Evolutionary conservation across 2,113 vertebrate genomes (phyloP), one percentile per base, ranked within the genome.

Genomic region (Ciconia boyciana): DNA sequence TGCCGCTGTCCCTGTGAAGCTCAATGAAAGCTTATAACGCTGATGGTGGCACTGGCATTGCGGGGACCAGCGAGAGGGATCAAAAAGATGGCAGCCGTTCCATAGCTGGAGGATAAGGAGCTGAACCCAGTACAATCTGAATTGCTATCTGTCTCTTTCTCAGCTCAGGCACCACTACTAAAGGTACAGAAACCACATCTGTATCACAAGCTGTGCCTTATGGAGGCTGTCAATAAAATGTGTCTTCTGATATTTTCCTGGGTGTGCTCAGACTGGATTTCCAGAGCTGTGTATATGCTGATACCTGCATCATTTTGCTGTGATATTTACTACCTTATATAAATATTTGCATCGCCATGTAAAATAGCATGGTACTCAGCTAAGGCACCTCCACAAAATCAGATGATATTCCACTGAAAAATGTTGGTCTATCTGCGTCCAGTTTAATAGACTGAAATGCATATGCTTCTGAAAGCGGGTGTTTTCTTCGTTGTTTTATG

Each of bases 401-500:
- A 39, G 36, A 2, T 65, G 15, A 24, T 72, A 16, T 6, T 79
- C 41, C 7, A 4, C 39, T 72, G 58, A 31, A 72, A 48, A 80
- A 31, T 8, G 8, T 8, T 83, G 20, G 2, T 57, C 10, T 60
- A 2, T 66, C n/a, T 65, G 10, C 0, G 0, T 52, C 54, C 14
- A 21, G 3, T 34, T 83, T 72, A 65, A n/a, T 34, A 65, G 7
- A 61, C 31, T 64, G 29, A 93, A 77, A 61, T 17, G 22, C 4
- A 0, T 43, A 25, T 44, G 10, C 25, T 62, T 90, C 55, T 72
- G 49, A 80, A 55, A 71, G 44, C 0, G 1, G 10, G 9, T 36
- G 25, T 28, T 22, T 36, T 75, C 6, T 46, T 72, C 1, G 2
- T 65, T 1, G 0, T 43, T 82, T 85, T 44, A 10, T 51, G 17